Conservation (phyloP, 2,113 vertebrate genomes). For the Calidris pygmaea region DNA sequence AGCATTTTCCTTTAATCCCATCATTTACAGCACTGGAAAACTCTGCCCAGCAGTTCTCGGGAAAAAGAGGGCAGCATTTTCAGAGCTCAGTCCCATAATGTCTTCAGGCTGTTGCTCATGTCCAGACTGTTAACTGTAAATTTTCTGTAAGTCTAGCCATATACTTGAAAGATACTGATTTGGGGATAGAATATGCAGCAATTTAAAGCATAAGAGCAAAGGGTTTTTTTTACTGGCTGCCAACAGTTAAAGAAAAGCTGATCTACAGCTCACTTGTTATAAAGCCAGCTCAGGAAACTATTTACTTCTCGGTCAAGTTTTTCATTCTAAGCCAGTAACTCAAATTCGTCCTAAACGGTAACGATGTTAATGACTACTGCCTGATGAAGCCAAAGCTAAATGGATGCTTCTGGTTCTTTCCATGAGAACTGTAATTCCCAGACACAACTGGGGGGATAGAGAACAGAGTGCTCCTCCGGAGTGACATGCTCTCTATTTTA, state of each 20-base stretch:
- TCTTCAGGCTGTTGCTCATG: background rate
- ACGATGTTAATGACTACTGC: rapidly evolving
- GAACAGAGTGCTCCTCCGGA: background rate
- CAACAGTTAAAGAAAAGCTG: background rate
- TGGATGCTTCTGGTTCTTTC: background rate
- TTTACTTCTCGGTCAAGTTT: background rate
- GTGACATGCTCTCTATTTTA: rapidly evolving
- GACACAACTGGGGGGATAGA: rapidly evolving
- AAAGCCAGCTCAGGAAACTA: background rate
- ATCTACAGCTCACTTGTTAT: background rate
- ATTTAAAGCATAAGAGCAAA: background rate
- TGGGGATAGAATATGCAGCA: background rate
- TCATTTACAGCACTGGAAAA: background rate
- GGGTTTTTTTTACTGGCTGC: background rate
- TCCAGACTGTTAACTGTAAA: background rate
- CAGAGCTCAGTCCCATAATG: background rate
- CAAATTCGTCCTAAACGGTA: background rate
- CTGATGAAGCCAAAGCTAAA: background rate
- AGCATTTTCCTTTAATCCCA: background rate
- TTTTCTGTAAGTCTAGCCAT: background rate
- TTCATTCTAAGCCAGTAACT: background rate
- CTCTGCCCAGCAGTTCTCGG: background rate
- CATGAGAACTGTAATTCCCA: background rate
- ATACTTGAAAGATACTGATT: background rate
- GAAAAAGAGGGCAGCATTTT: background rate